Percentiles rank a stretch among this genome's conserved stretches.
These are phyloP conservation scores for Rhamphomyia laevipes DNA, from an alignment of 2,888 invertebrate genomes.

Conservation along the genomic window DNA sequence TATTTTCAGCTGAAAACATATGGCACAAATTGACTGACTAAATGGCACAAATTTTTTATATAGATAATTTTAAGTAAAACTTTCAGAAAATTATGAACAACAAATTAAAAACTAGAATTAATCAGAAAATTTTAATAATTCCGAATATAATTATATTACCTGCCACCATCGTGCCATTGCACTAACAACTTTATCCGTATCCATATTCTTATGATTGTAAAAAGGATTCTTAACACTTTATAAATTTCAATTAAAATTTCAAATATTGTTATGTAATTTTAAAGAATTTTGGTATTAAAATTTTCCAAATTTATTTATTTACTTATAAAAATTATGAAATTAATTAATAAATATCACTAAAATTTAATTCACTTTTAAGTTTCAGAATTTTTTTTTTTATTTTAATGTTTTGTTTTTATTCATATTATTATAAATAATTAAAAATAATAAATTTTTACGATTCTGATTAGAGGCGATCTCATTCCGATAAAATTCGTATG, in stretches of 20 bases:
- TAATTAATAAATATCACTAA: background rate
- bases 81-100: background rate
- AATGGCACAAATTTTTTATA: too few species aligned
- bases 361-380: background rate
- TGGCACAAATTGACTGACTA: too few species aligned
- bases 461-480: background rate
- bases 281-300: too few species aligned
- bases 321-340: too few species aligned
- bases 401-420: background rate
- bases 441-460: background rate
- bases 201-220: conserved; percentile 23
- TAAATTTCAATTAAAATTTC: background rate
- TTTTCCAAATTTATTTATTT: too few species aligned
- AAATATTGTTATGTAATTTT: background rate
- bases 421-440: background rate
- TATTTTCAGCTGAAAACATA: too few species aligned
- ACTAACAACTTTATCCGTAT: conserved; percentile 35
- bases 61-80: too few species aligned
- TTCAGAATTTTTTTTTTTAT: background rate
- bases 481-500: background rate
- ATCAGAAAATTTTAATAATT: conserved; percentile 2
- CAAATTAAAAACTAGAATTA: background rate
- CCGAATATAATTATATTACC: conserved; percentile 25
- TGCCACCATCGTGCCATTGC: conserved; percentile 40
- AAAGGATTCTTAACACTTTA: background rate